Evolutionary conservation across 1,140 invertebrate genomes (phyloP).

Genomic region (Drosophila santomea): DNA sequence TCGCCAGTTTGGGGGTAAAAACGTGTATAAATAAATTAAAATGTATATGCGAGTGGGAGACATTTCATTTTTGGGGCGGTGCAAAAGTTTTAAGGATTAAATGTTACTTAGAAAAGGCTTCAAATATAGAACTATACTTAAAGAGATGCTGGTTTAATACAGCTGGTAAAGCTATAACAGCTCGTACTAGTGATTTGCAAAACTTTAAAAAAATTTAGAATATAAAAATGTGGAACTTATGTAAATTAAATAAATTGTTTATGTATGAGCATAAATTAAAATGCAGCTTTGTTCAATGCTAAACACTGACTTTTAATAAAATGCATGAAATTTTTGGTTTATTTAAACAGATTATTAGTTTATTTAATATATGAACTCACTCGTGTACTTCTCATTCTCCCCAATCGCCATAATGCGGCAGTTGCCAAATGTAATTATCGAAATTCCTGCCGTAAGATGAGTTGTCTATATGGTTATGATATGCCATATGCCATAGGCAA

Average conservation of each 20-base stretch:
- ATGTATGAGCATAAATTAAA: too few relatives aligned
- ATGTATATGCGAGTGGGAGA: slow-evolving; percentile 32
- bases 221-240: too few relatives aligned
- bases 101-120: too few relatives aligned
- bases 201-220: too few relatives aligned
- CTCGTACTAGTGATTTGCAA: too few relatives aligned
- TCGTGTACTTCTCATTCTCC: neutral
- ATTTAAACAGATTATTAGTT: neutral
- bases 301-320: too few relatives aligned
- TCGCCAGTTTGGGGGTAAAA: slow-evolving; percentile 50
- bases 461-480: slow-evolving; percentile 27
- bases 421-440: slow-evolving; percentile 79
- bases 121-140: too few relatives aligned
- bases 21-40: slow-evolving; percentile 79
- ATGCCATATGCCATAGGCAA: slow-evolving; percentile 8
- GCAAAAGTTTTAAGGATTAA: slow-evolving; percentile 9
- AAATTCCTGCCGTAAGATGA: slow-evolving; percentile 58
- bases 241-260: neutral
- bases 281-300: too few relatives aligned
- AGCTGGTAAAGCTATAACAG: too few relatives aligned
- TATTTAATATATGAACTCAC: neutral
- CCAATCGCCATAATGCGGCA: slow-evolving; percentile 17
- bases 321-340: too few relatives aligned
- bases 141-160: neutral
- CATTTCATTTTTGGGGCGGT: slow-evolving; percentile 6